These are phyloP conservation scores for Lasioglossum figueresi DNA, from an alignment of 2,888 invertebrate species.

Conservation along the genomic window DNA sequence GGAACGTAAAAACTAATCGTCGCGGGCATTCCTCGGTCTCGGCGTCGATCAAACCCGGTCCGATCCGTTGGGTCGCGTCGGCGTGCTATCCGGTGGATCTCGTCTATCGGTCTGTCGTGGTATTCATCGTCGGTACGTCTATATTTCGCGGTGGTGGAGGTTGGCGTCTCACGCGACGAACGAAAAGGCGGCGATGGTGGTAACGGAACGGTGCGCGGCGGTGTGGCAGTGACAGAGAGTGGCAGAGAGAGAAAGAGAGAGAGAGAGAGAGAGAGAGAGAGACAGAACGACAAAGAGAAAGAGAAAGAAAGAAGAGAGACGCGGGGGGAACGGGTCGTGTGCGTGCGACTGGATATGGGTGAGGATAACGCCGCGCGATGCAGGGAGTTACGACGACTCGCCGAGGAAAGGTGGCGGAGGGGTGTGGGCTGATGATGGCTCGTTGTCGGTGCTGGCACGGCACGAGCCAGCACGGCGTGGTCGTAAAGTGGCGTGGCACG, in stretches of 20 bases:
- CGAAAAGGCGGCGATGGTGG: constrained; percentile 46
- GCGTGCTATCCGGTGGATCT: not conserved
- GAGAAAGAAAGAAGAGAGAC: not conserved
- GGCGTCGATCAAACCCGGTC: constrained; percentile 50
- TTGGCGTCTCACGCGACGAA: constrained; percentile 23
- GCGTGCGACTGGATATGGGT: constrained; percentile 56
- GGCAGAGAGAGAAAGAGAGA: not conserved
- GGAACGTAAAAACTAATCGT: not conserved
- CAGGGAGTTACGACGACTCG: constrained; percentile 59
- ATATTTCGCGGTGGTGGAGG: constrained; percentile 8
- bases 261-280: not conserved
- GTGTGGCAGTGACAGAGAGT: not conserved
- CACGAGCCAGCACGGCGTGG: constrained; percentile 48
- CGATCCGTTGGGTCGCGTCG: not conserved
- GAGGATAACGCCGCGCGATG: constrained; percentile 52
- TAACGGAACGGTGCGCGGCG: constrained; percentile 19
- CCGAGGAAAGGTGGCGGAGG: constrained; percentile 41
- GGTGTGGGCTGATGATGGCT: constrained; percentile 54
- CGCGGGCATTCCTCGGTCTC: constrained; percentile 35
- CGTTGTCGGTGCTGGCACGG: constrained; percentile 54
- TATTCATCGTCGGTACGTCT: not conserved
- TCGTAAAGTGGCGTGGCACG: constrained; percentile 40
- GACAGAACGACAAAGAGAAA: too few relatives aligned
- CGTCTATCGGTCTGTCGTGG: not conserved
- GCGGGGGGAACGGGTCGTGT: constrained; percentile 42